Evolutionary conservation across 1,140 invertebrate species (phyloP), one percentile per base, ranked within the genome.

Genomic region (Drosophila seguyi): DNA sequence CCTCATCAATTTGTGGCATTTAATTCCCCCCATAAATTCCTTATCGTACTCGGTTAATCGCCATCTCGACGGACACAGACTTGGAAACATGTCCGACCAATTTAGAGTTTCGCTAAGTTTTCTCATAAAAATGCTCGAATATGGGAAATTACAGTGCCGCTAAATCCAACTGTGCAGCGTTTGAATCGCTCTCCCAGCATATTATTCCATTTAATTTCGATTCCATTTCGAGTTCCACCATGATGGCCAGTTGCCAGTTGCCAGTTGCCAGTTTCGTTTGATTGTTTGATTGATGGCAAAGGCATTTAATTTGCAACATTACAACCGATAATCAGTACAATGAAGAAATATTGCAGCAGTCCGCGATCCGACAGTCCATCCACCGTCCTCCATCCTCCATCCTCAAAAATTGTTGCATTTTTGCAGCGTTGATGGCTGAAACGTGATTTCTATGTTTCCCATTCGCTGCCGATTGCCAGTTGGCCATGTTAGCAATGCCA

Each of bases 381-480:
- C 52, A 2, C 34, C 41, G 11, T 8, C 13, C 39, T 44, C 52
- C 31, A 18, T 16, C 34, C 65, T 29, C 18, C 44, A 7, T 25
- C 53, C 47, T 44, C 38, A 50, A 75, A 90, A 90, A 91, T 91
- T 91, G 82, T 91, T 91, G 81, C 81, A 81, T 91, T 91, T 87
- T 91, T 87, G 78, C 80, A 74, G 73, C 81, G 75, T 91, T 91
- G 88, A 91, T 88, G 88, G 88, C 78, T 39, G 60, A 91, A 91
- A 91, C 88, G 88, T 91, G 88, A 91, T 91, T 91, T 91, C 83
- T 88, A 84, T 90, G 85, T 90, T 90, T 90, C 81, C 84, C 84
- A 90, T 55, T 90, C 74, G 50, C 62, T 36, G 72, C 63, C 36
- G 56, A 27, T 39, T 53, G 47, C 29, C 61, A 65, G 53, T 65